Evolutionary conservation across 2,113 vertebrate genomes (phyloP).

Genomic region (Macquaria australasica): DNA sequence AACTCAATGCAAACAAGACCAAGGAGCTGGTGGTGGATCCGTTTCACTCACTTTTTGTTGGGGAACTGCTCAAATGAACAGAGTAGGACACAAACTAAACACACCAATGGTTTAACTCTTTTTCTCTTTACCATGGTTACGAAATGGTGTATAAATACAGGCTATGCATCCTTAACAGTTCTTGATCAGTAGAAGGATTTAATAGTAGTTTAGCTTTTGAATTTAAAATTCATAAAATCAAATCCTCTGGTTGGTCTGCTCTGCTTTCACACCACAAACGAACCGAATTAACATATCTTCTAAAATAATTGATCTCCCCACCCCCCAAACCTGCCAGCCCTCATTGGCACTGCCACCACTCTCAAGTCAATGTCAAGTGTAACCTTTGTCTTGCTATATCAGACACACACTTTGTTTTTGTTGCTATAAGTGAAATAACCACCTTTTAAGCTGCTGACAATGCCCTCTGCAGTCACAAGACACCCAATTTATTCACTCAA

Average conservation of each 20-base stretch:
- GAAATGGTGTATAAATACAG: not conserved
- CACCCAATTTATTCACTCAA: not conserved
- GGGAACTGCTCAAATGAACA: not conserved
- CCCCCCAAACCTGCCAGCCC: no score
- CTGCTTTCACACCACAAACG: not conserved
- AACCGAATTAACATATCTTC: no score
- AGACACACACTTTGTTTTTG: constrained; percentile 1
- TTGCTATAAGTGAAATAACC: not conserved
- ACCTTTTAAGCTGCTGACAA: not conserved
- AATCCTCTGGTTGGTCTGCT: not conserved
- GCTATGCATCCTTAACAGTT: no score
- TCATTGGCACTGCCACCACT: no score
- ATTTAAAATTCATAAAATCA: not conserved
- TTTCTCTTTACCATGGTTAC: not conserved
- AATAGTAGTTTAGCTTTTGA: not conserved
- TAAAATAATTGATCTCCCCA: no score
- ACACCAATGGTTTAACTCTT: no score
- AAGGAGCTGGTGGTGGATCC: not conserved
- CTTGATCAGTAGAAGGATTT: no score
- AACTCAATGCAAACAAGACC: not conserved
- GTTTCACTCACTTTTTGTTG: not conserved
- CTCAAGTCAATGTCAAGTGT: not conserved
- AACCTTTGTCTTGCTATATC: not conserved
- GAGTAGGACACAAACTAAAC: not conserved
- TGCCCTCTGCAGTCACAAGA: not conserved